Base-by-base conservation (phyloP, 2,888 invertebrate genomes). In the Spicauda simplicius region DNA sequence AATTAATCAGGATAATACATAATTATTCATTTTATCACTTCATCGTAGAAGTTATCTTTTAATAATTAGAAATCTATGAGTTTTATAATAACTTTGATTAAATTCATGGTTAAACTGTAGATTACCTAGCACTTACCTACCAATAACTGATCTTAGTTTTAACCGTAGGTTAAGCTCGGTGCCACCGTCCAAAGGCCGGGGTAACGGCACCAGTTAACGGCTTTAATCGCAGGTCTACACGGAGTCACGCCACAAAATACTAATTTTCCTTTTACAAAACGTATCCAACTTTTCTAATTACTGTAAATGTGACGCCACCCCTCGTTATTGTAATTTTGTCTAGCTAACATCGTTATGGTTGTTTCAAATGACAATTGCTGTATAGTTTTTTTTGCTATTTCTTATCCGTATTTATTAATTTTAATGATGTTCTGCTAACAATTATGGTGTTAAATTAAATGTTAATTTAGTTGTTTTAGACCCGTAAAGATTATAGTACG, bases 201-300 rank as follows among this genome's bases (percentile, higher is more conserved):
- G 76, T 81, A 77, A 81, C 80, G 78, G 77, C 80, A 73, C 78
- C 82, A 80, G 81, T 84, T 84, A 84, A 81, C 79, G 79, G 77
- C 80, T 78, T 84, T 88, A 86, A 88, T 84, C 73, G 84, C 82
- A 80, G 78, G 79, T 83, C 79, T 80, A 84, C 82, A 81, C 79
- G 84, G 82, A 87, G 85, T 85, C 83, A 84, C 85, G 82, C 87
- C 86, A 85, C 88, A 84, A 88, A 88, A 88, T 87, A 89, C 88
- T 88, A 88, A 88, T 89, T 88, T 82, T 83, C 83, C 84, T 86
- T 88, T 87, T 83, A 82, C 85, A 84, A 86, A 88, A 85, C 83
- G 87, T 83, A 88, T 85, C 83, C 83, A 90, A 90, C 88, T 90
- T 90, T 89, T 86, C 87, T 89, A 90, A 89, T 90, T 90, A 90